Conservation (phyloP, 2,888 invertebrate species). For the Oegoconia quadripuncta region DNA sequence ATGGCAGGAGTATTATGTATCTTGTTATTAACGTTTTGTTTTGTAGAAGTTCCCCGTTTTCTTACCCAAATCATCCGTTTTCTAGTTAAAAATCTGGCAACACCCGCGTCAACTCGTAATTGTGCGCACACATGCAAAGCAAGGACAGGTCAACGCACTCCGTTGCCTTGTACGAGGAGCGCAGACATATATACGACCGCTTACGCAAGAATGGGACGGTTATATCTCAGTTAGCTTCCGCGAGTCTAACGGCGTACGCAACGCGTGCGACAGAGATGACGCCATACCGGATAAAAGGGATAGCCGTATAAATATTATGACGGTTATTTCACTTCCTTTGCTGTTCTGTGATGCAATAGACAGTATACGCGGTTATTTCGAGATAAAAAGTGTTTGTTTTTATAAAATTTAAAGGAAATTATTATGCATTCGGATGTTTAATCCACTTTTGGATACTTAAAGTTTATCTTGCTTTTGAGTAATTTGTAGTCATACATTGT, state of each 20-base stretch:
- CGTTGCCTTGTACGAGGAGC: slow-evolving; percentile 72
- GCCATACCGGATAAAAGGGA: slow-evolving; percentile 53
- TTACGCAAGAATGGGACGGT: slow-evolving; percentile 40
- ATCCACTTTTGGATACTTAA: not conserved
- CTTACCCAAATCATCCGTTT: too few species aligned
- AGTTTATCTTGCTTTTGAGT: too few species aligned
- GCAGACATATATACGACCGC: slow-evolving; percentile 37
- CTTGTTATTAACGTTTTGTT: too few species aligned
- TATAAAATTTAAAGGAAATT: too few species aligned
- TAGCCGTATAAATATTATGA: slow-evolving; percentile 74
- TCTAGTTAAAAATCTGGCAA: too few species aligned
- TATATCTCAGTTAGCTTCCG: slow-evolving; percentile 38
- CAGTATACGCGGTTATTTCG: slow-evolving; percentile 64
- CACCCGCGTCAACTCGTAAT: too few species aligned
- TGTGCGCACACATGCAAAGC: slow-evolving; percentile 61
- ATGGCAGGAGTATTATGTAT: too few species aligned
- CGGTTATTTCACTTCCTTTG: slow-evolving; percentile 76
- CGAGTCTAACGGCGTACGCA: slow-evolving; percentile 42
- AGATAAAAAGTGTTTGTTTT: slow-evolving; percentile 64
- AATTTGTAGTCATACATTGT: too few species aligned
- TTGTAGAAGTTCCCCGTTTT: too few species aligned
- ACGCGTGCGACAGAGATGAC: slow-evolving; percentile 61
- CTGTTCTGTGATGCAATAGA: slow-evolving; percentile 77
- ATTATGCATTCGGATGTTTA: not conserved
- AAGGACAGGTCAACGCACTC: slow-evolving; percentile 79